Conservation (phyloP, 2,888 invertebrate genomes). For the Zaprionus obscuricornis region DNA sequence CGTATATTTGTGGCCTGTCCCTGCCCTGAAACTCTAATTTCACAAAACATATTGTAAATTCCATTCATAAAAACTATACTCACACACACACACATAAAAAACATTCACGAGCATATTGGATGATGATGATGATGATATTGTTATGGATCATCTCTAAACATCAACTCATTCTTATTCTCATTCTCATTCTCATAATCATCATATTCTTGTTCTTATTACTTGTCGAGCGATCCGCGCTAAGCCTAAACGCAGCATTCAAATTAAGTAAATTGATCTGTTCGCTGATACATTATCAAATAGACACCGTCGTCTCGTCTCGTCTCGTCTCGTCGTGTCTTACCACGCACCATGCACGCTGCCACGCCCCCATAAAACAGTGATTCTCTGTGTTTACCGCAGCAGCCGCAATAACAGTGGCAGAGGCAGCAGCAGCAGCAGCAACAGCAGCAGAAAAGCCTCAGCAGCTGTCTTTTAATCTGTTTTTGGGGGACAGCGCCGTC, state of each 20-base stretch:
- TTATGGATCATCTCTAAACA: conserved; percentile 31
- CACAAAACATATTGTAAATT: conserved; percentile 14
- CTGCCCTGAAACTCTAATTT: conserved; percentile 9
- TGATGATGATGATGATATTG: neutral
- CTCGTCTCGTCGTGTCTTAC: too few species aligned
- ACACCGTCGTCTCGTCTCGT: too few species aligned
- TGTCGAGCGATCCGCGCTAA: conserved; percentile 13
- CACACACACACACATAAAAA: conserved; percentile 1
- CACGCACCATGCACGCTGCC: too few species aligned
- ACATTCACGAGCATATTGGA: neutral
- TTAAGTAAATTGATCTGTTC: conserved; percentile 66
- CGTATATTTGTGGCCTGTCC: conserved; percentile 23
- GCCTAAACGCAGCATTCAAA: conserved; percentile 55
- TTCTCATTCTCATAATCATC: conserved; percentile 51
- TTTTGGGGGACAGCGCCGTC: neutral
- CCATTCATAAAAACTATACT: conserved; percentile 44
- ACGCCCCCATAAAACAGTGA: too few species aligned
- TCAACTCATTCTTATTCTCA: conserved; percentile 20
- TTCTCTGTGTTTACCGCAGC: too few species aligned
- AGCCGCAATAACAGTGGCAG: too few species aligned
- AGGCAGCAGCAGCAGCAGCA: too few species aligned
- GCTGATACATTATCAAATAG: conserved; percentile 45
- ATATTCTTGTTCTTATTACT: too few species aligned
- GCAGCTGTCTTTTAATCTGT: conserved; percentile 23
- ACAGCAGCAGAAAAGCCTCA: conserved; percentile 1